These are phyloP conservation scores for Drosophila glabriapex DNA, from an alignment of 2,888 invertebrate species.

Conservation along the genomic window DNA sequence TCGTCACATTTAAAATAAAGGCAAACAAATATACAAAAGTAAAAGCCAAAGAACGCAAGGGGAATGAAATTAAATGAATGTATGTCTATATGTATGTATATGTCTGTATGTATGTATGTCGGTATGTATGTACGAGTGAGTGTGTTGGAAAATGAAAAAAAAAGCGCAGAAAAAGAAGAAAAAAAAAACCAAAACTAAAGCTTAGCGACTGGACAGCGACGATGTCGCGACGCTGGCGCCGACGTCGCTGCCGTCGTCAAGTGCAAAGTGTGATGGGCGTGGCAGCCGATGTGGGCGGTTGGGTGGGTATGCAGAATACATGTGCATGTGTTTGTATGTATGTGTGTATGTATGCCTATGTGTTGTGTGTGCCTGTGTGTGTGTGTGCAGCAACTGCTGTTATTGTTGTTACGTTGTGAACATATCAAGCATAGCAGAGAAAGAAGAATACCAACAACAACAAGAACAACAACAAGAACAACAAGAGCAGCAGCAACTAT, in stretches of 20 bases:
- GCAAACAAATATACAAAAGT: constrained; percentile 54
- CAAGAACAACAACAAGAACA: constrained; percentile 4
- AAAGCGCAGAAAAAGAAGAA: constrained; percentile 32
- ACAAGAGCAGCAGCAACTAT: not conserved
- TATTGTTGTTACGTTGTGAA: constrained; percentile 44
- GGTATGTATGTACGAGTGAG: constrained; percentile 18
- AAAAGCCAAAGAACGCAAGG: constrained; percentile 56
- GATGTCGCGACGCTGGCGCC: constrained; percentile 48
- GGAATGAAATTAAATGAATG: constrained; percentile 55
- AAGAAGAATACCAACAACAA: constrained; percentile 25
- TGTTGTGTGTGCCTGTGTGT: constrained; percentile 2
- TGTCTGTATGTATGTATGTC: constrained; percentile 11
- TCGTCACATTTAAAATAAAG: constrained; percentile 67
- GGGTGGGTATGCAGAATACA: constrained; percentile 18
- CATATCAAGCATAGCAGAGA: constrained; percentile 36
- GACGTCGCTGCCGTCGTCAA: constrained; percentile 34
- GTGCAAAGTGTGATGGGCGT: constrained; percentile 59
- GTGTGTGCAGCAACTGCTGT: constrained; percentile 10
- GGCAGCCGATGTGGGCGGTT: constrained; percentile 44
- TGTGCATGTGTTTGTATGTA: constrained; percentile 9
- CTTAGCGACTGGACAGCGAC: constrained; percentile 46
- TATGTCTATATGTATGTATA: constrained; percentile 20
- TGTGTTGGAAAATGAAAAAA: constrained; percentile 51
- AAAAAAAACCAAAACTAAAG: constrained; percentile 48
- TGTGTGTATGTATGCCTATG: constrained; percentile 1